A percentile compares a stretch with the other conserved stretches of the same genome.
phyloP scores from a whole-genome alignment of 2,113 vertebrate species.

The Archocentrus centrarchus region DNA sequence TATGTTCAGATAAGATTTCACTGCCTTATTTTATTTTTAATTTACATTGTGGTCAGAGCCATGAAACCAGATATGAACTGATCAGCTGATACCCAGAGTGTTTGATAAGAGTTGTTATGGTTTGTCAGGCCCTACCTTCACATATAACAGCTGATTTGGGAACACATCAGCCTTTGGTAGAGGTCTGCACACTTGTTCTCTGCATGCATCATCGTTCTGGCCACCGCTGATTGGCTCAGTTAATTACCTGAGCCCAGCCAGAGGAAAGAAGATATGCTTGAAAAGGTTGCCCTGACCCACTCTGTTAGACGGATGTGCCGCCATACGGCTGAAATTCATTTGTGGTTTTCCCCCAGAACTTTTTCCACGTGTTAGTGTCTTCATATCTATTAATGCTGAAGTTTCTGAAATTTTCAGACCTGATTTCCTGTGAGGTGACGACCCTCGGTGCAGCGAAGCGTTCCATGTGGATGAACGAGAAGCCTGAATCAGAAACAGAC shows the following conservation, averaged over 20 bases:
- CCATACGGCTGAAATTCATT: neutral
- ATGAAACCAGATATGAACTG: rapidly evolving
- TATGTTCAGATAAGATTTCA: neutral
- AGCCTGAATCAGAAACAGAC: neutral
- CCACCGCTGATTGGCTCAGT: constrained; percentile 24
- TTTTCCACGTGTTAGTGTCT: neutral
- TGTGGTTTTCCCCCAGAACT: neutral
- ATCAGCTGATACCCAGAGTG: neutral
- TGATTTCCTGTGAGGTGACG: neutral
- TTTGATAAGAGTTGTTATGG: neutral
- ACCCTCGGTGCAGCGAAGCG: neutral
- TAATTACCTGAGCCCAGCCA: constrained; percentile 14
- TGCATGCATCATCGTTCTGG: neutral
- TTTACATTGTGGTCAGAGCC: neutral
- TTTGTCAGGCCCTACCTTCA: neutral
- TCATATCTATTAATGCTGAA: neutral
- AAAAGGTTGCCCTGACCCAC: constrained; percentile 16
- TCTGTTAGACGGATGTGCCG: neutral
- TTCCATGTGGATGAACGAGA: neutral
- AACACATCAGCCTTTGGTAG: neutral
- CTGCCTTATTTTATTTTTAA: neutral
- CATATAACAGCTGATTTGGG: neutral
- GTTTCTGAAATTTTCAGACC: neutral
- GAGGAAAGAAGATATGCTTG: neutral
- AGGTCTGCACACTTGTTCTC: neutral